Conservation (phyloP, 35 echinoderm and acorn worm species). For the Chiridota heheva region DNA sequence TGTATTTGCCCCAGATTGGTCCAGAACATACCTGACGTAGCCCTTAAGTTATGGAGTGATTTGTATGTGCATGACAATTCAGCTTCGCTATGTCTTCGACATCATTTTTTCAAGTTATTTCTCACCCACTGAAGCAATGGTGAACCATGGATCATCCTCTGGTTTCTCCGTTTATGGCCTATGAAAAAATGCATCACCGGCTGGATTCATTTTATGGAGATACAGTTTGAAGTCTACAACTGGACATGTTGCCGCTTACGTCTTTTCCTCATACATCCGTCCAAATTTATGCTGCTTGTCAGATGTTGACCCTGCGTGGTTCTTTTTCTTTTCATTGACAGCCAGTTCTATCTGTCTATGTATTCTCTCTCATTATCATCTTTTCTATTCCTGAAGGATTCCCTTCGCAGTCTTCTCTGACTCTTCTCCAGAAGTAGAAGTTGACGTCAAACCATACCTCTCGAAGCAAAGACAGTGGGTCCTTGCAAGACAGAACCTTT, state of each 20-base stretch:
- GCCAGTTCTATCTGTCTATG: not conserved
- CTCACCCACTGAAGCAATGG: not conserved
- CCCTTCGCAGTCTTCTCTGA: not conserved
- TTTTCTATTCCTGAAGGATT: not conserved
- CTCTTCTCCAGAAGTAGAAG: constrained; percentile 32
- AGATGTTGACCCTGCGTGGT: not conserved
- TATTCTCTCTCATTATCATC: constrained; percentile 21
- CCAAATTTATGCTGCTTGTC: not conserved
- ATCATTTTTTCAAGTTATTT: constrained; percentile 2
- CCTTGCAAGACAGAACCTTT: not conserved
- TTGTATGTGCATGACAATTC: not conserved
- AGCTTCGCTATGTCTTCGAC: not conserved
- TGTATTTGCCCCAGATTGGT: not conserved
- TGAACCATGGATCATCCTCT: too few relatives aligned
- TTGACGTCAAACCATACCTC: constrained; percentile 28
- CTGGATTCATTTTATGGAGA: constrained; percentile 19
- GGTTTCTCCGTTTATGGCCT: not conserved
- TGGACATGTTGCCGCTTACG: not conserved
- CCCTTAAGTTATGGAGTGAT: constrained; percentile 22
- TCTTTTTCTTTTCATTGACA: constrained; percentile 9
- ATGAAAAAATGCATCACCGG: not conserved
- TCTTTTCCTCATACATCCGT: not conserved
- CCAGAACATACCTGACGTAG: not conserved
- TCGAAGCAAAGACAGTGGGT: not conserved
- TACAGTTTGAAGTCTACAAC: constrained; percentile 19